A percentile compares a stretch with the other conserved stretches of the same genome.
phyloP scores from a whole-genome alignment of 2,113 vertebrate species.

The Agapornis roseicollis region DNA sequence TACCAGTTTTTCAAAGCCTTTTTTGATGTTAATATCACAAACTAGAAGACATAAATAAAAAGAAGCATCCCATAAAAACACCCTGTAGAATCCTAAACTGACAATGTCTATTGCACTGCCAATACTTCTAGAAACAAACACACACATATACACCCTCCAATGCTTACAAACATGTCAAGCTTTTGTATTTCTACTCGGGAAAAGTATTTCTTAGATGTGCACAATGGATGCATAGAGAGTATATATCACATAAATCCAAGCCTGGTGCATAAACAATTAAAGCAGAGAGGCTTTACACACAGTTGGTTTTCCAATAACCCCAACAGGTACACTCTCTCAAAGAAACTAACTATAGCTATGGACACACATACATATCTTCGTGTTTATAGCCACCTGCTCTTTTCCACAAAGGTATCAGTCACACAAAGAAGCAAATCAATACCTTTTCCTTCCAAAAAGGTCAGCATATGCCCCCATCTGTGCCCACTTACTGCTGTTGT shows the following conservation, averaged over 20 bases:
- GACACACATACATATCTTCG: not conserved
- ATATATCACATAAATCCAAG: not conserved
- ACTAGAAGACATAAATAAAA: not conserved
- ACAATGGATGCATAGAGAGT: not conserved
- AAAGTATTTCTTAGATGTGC: not conserved
- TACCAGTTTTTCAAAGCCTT: not conserved
- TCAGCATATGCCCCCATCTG: not conserved
- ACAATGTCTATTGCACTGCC: not conserved
- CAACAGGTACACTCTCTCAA: not conserved
- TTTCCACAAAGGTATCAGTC: not conserved
- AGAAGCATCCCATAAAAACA: not conserved
- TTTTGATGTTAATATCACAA: not conserved
- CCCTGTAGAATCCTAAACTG: not conserved
- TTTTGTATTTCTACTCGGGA: not conserved
- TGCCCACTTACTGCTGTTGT: not conserved
- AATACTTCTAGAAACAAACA: not conserved
- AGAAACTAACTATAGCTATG: not conserved
- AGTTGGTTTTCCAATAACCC: slow-evolving; percentile 24
- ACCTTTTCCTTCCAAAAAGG: slow-evolving; percentile 18
- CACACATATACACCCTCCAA: not conserved
- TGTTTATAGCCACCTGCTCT: not conserved
- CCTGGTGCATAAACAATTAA: not conserved
- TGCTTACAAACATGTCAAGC: not conserved
- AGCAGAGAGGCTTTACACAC: not conserved
- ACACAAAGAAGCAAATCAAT: slow-evolving; percentile 32